These are phyloP conservation scores for Chloroclysta siterata DNA, from an alignment of 2,888 invertebrate genomes.

Conservation along the genomic window DNA sequence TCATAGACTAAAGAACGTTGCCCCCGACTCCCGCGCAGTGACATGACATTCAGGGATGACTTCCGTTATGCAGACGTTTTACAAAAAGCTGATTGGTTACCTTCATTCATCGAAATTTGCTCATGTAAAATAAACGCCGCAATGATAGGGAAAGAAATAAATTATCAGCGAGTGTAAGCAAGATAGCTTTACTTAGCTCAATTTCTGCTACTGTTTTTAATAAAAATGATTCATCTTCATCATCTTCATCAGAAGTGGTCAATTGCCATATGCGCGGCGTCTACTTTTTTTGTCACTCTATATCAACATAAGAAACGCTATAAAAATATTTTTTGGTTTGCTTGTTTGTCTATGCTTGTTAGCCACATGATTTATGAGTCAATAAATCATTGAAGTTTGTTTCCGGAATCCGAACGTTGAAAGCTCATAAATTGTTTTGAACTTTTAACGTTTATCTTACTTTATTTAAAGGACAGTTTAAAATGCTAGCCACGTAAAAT, in stretches of 20 bases:
- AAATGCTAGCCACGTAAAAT: not conserved
- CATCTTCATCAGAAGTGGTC: no score
- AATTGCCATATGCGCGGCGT: no score
- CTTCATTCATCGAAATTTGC: not conserved
- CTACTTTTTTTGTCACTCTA: no score
- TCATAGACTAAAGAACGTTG: slow-evolving; percentile 68
- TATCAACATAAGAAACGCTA: no score
- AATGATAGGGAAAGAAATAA: not conserved
- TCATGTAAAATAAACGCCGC: not conserved
- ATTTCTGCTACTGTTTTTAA: no score
- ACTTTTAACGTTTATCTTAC: not conserved
- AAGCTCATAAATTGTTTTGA: slow-evolving; percentile 18
- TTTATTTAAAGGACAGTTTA: slow-evolving; percentile 2
- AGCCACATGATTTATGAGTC: slow-evolving; percentile 41
- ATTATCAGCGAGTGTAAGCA: not conserved
- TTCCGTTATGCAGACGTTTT: slow-evolving; percentile 50
- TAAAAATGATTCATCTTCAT: no score
- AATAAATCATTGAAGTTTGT: slow-evolving; percentile 16
- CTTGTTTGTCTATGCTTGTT: slow-evolving; percentile 1
- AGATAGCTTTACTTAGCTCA: not conserved
- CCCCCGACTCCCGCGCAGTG: slow-evolving; percentile 72
- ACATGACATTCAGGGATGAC: slow-evolving; percentile 43
- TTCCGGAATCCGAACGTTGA: slow-evolving; percentile 29
- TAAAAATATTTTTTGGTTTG: not conserved
- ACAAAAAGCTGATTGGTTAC: not conserved